phyloP scores from a whole-genome alignment of 2,797 vertebrate genomes.

The Anguilla pacifica region DNA sequence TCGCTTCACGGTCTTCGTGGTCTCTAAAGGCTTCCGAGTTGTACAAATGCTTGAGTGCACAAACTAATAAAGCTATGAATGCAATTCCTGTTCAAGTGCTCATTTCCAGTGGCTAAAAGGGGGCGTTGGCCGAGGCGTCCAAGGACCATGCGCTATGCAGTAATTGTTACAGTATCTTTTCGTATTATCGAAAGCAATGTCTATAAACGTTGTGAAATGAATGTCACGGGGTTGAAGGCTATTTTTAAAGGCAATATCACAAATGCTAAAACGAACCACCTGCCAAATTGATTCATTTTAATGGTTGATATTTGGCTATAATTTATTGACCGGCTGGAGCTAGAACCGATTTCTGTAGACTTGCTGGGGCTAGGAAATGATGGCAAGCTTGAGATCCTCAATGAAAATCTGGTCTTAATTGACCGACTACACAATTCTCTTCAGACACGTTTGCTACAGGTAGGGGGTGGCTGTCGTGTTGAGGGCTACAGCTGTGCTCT shows the following conservation, averaged over 20 bases:
- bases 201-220: too few species aligned
- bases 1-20: background rate
- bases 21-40: background rate
- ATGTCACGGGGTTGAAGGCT: too few species aligned
- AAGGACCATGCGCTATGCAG: background rate
- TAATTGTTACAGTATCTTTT: background rate
- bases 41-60: background rate
- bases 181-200: background rate
- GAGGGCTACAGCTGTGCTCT: too few species aligned
- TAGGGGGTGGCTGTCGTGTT: too few species aligned
- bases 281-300: background rate
- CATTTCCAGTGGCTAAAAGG: background rate
- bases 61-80: background rate
- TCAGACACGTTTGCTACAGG: too few species aligned
- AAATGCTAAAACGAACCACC: background rate
- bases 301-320: background rate
- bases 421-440: too few species aligned
- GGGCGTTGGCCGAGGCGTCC: background rate
- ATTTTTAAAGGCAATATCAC: background rate
- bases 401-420: too few species aligned
- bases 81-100: background rate
- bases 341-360: background rate
- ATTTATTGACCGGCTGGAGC: background rate
- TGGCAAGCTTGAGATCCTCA: too few species aligned
- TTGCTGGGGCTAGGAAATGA: background rate